Percentiles rank a stretch among this genome's conserved stretches.
These are phyloP conservation scores for Drosophila oshimai DNA, from an alignment of 1,140 invertebrate species.

Conservation along the genomic window DNA sequence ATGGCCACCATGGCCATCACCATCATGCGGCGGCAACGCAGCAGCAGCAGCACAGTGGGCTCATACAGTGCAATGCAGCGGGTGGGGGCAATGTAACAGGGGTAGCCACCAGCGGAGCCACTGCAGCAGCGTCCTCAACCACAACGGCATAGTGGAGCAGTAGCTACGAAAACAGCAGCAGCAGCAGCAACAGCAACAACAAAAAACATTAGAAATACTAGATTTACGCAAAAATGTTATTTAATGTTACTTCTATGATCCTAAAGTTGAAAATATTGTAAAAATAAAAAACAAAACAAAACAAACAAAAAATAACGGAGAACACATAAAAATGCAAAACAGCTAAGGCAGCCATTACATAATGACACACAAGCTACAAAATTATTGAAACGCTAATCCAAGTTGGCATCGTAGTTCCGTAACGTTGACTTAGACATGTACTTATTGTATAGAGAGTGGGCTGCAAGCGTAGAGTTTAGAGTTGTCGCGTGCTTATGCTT, in stretches of 20 bases:
- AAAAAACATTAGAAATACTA: slow-evolving; percentile 80
- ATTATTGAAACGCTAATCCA: slow-evolving; percentile 29
- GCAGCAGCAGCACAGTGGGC: slow-evolving; percentile 60
- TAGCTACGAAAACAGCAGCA: slow-evolving; percentile 10
- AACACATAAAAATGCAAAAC: slow-evolving; percentile 12
- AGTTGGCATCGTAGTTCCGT: slow-evolving; percentile 51
- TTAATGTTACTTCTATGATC: slow-evolving; percentile 81
- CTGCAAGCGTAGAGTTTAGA: slow-evolving; percentile 33
- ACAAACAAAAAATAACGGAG: slow-evolving; percentile 10
- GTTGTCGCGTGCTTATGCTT: slow-evolving; percentile 39
- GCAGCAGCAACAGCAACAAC: slow-evolving; percentile 47
- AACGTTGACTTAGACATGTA: slow-evolving; percentile 53
- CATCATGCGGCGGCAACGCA: slow-evolving; percentile 34
- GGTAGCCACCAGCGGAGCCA: slow-evolving; percentile 12
- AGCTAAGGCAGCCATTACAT: slow-evolving; percentile 16
- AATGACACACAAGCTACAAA: slow-evolving; percentile 17
- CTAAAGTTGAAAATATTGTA: slow-evolving; percentile 82
- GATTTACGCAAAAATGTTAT: slow-evolving; percentile 80
- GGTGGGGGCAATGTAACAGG: slow-evolving; percentile 10
- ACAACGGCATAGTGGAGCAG: slow-evolving; percentile 62
- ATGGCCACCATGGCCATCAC: slow-evolving; percentile 29
- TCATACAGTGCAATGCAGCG: slow-evolving; percentile 77
- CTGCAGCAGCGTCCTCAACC: slow-evolving; percentile 41
- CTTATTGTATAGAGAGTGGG: slow-evolving; percentile 35
- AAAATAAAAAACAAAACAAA: slow-evolving; percentile 65